Percentiles rank a stretch among this genome's conserved stretches.
Evolutionary conservation across 2,888 invertebrate species (phyloP).

Genomic region (Napeogenes sylphis): DNA sequence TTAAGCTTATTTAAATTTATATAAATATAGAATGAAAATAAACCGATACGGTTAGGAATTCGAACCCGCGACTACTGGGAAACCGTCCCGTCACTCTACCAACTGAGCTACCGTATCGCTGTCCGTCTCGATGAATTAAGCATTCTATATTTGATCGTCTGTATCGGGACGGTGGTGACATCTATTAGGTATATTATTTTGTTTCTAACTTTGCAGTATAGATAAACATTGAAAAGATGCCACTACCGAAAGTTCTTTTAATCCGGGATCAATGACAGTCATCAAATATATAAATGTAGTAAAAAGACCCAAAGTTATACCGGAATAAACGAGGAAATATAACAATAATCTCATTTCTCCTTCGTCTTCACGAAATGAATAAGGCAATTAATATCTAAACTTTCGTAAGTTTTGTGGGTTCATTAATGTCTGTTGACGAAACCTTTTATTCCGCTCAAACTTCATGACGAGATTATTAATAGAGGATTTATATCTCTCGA

Average conservation of each 20-base stretch:
- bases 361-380: slow-evolving; percentile 10
- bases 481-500: not conserved
- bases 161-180: too few species aligned
- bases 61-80: too few species aligned
- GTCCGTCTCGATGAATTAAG: too few species aligned
- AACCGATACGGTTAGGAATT: too few species aligned
- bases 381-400: slow-evolving; percentile 8
- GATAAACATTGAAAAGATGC: not conserved
- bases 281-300: slow-evolving; percentile 43
- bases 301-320: slow-evolving; percentile 42
- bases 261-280: slow-evolving; percentile 47
- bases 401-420: slow-evolving; percentile 8
- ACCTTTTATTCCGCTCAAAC: slow-evolving; percentile 1
- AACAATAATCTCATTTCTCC: slow-evolving; percentile 41
- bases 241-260: slow-evolving; percentile 33
- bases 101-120: too few species aligned
- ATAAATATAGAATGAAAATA: too few species aligned
- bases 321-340: slow-evolving; percentile 39
- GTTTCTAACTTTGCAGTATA: too few species aligned
- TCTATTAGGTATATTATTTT: too few species aligned
- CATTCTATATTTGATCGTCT: too few species aligned
- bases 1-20: too few species aligned
- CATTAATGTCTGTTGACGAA: not conserved
- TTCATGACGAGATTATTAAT: not conserved
- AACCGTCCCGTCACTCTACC: too few species aligned